A percentile compares a stretch with the other conserved stretches of the same genome.
Evolutionary conservation across 2,888 invertebrate species (phyloP).

Genomic region (Drosophila gaucha): DNA sequence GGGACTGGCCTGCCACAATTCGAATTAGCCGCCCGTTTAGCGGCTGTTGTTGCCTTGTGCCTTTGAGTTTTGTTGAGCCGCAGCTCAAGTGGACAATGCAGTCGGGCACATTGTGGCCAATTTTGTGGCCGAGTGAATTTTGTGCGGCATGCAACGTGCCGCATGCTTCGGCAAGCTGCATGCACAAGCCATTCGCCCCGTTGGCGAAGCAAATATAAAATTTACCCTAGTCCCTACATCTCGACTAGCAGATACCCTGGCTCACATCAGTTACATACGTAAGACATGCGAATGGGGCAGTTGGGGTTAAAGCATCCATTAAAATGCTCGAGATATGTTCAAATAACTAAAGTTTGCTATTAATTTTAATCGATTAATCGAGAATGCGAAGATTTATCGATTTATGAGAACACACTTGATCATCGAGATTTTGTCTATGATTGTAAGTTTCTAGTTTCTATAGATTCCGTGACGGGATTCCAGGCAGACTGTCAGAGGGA

Average conservation of each 20-base stretch:
- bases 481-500: background rate
- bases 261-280: too few species aligned
- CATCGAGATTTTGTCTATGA: too few species aligned
- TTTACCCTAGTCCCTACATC: too few species aligned
- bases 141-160: slow-evolving; percentile 20
- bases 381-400: too few species aligned
- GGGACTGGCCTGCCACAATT: slow-evolving; percentile 12
- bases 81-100: slow-evolving; percentile 36
- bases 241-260: background rate
- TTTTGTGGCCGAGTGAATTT: slow-evolving; percentile 66
- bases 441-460: background rate
- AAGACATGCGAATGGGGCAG: too few species aligned
- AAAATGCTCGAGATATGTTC: too few species aligned
- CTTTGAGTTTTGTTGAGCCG: slow-evolving; percentile 23
- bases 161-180: slow-evolving; percentile 53
- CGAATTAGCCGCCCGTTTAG: slow-evolving; percentile 35
- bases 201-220: slow-evolving; percentile 18
- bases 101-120: slow-evolving; percentile 52
- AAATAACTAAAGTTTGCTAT: too few species aligned
- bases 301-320: too few species aligned
- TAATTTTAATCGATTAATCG: too few species aligned
- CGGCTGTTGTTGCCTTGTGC: slow-evolving; percentile 9
- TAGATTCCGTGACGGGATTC: background rate
- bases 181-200: slow-evolving; percentile 56
- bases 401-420: too few species aligned